Conservation (phyloP, 2,797 vertebrate species). For the Taeniopygia guttata region DNA sequence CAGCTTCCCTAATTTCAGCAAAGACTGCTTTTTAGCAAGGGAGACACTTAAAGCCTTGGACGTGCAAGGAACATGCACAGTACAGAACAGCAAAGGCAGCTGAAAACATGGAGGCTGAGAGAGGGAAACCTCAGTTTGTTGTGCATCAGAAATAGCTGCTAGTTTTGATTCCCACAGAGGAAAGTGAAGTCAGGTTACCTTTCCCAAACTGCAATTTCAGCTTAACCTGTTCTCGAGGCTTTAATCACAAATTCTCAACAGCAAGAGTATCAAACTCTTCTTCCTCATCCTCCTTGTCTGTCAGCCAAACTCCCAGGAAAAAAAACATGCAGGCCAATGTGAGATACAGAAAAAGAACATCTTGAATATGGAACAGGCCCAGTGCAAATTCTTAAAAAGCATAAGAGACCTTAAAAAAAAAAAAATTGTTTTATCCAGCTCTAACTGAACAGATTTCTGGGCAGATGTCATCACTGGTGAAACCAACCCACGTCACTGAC, state of each 20-base stretch:
- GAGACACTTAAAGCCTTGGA: not conserved
- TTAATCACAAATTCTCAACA: constrained; percentile 53
- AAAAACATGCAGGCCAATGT: constrained; percentile 2
- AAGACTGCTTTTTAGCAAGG: not conserved
- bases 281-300: constrained; percentile 5
- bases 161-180: not conserved
- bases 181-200: constrained; percentile 2
- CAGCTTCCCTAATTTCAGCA: not conserved
- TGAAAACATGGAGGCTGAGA: not conserved
- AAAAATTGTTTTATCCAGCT: constrained; percentile 19
- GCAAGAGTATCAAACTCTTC: constrained; percentile 28
- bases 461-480: not conserved
- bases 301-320: constrained; percentile 32
- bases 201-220: constrained; percentile 28
- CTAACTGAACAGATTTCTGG: constrained; percentile 32
- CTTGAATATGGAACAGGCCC: constrained; percentile 62
- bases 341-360: constrained; percentile 5
- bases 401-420: not conserved
- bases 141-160: constrained; percentile 22
- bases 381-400: constrained; percentile 73
- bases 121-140: not conserved
- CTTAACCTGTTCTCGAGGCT: constrained; percentile 57
- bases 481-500: not conserved
- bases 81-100: not conserved
- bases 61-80: not conserved